These are phyloP conservation scores for Gorsachius goisagi DNA, from an alignment of 2,113 vertebrate species.

Conservation along the genomic window DNA sequence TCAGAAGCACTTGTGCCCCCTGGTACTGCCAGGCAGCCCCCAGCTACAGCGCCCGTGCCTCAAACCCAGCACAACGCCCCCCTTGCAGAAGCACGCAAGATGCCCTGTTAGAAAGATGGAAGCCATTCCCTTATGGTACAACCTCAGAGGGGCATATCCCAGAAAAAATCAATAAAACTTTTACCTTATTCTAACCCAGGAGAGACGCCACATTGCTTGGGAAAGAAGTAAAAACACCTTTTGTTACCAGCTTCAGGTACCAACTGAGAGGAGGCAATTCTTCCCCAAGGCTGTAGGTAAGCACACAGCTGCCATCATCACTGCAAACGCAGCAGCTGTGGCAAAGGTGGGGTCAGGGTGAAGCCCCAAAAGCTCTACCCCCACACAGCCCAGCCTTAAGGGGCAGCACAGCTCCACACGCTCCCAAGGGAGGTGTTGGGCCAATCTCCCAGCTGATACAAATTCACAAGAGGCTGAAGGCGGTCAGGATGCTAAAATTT, in stretches of 20 bases:
- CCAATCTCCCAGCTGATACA: accelerated
- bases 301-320: neutral
- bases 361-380: neutral
- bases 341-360: no score
- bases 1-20: neutral
- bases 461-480: no score
- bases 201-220: accelerated
- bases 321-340: neutral
- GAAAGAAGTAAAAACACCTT: neutral
- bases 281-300: neutral
- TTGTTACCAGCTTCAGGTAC: accelerated
- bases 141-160: accelerated
- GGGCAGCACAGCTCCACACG: neutral
- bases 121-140: accelerated
- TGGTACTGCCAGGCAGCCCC: accelerated
- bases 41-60: accelerated
- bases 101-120: accelerated
- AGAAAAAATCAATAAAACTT: neutral
- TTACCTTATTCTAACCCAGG: accelerated
- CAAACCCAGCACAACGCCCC: neutral
- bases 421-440: accelerated
- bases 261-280: accelerated
- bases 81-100: accelerated
- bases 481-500: accelerated
- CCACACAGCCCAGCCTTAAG: accelerated